These are phyloP conservation scores for Phoxinus dragarum DNA, from an alignment of 2,797 vertebrate genomes.

Conservation along the genomic window DNA sequence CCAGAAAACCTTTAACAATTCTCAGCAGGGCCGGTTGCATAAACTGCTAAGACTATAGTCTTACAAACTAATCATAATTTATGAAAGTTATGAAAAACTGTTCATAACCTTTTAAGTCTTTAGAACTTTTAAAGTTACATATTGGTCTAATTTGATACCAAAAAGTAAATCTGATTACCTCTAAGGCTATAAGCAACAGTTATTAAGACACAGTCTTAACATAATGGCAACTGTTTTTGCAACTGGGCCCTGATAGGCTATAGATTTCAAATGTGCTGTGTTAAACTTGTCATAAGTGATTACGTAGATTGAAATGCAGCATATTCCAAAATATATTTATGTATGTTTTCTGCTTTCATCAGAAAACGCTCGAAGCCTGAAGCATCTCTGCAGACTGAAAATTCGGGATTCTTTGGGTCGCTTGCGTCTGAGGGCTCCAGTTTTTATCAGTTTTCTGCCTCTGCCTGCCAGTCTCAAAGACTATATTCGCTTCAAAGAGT, in stretches of 20 bases:
- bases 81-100: too few species aligned
- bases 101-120: not conserved
- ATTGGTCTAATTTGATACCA: not conserved
- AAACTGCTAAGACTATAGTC: not conserved
- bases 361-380: conserved; percentile 89
- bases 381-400: conserved; percentile 91
- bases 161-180: not conserved
- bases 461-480: conserved; percentile 90
- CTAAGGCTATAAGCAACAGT: not conserved
- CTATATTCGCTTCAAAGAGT: conserved; percentile 91
- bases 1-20: not conserved
- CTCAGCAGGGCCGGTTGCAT: not conserved
- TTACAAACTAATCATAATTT: not conserved
- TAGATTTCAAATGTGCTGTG: not conserved
- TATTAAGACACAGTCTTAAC: not conserved
- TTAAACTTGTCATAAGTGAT: not conserved
- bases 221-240: not conserved
- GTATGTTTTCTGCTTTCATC: conserved; percentile 29
- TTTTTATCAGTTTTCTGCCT: conserved; percentile 93
- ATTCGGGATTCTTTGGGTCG: conserved; percentile 87
- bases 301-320: not conserved
- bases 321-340: not conserved
- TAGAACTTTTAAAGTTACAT: not conserved
- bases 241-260: not conserved
- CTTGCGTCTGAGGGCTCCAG: conserved; percentile 85